Percentiles rank a stretch among this genome's conserved stretches.
These are phyloP conservation scores for Colossoma macropomum DNA, from an alignment of 2,113 vertebrate genomes.

Conservation along the genomic window DNA sequence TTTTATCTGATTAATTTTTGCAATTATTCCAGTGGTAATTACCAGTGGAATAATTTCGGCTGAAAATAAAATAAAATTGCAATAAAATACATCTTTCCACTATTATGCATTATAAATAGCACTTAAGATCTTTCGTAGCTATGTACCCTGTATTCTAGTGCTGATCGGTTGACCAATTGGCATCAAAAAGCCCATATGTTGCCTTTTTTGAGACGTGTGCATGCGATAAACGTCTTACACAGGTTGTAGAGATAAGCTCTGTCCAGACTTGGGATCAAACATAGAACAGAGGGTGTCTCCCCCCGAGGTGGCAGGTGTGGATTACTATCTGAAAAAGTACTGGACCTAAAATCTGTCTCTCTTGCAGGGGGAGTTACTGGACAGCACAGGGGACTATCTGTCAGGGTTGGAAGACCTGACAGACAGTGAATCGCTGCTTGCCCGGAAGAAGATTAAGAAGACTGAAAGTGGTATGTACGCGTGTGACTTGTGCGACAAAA, in stretches of 20 bases:
- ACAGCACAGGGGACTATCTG: conserved; percentile 95
- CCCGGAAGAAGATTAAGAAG: conserved; percentile 99
- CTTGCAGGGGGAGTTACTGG: conserved; percentile 93
- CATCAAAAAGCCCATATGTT: conserved; percentile 53
- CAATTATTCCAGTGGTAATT: too few species aligned
- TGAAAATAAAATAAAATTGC: too few species aligned
- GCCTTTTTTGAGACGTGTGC: conserved; percentile 40
- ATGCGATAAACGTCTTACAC: conserved; percentile 64
- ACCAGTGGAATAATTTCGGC: too few species aligned
- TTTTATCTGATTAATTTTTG: too few species aligned
- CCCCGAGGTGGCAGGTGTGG: conserved; percentile 65
- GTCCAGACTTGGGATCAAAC: conserved; percentile 73
- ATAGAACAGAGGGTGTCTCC: conserved; percentile 49
- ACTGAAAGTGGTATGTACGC: conserved; percentile 99
- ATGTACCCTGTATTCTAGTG: neutral
- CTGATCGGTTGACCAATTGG: neutral
- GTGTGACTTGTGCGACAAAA: conserved; percentile 99
- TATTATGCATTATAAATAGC: too few species aligned
- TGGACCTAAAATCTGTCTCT: conserved; percentile 68
- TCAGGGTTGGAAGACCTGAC: conserved; percentile 97
- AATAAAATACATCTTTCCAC: too few species aligned
- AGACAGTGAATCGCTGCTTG: conserved; percentile 95
- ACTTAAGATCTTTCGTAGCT: neutral
- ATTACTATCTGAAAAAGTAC: conserved; percentile 60
- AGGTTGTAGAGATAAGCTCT: conserved; percentile 69